Base-by-base conservation (phyloP, 92 coral and sea anemone genomes). In the Phenganax subtilis region DNA sequence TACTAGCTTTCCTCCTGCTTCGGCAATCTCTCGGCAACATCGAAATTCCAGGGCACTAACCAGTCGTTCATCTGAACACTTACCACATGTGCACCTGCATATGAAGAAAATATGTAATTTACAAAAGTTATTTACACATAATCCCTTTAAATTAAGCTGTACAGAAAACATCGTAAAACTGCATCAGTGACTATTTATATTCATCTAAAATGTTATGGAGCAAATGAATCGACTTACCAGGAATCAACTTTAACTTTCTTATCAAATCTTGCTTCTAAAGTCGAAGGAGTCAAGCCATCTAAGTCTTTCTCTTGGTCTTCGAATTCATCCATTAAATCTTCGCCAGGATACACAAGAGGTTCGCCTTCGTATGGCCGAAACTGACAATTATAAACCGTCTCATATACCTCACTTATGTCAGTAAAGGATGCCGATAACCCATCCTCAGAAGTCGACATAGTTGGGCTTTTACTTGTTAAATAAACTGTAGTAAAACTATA, bases 311-410 rank as follows among this genome's bases (percentile, higher is more conserved):
- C 65, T 59, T 59, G 3, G 2, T 59, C 65, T 14, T 59, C 65
- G 65, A 12, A 12, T 14, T 59, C 65, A 12, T 59, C 65, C 65
- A 59, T 59, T 59, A 59, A 12, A 59, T 59, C 65, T 59, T 59
- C 65, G 65, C 65, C 65, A 59, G 16, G 65, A 59, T 59, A 20
- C 3, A 59, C 65, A 59, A 59, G 65, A 12, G 65, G 65, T 59
- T 59, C 65, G 25, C 25, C 65, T 37, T 37, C 47, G 47, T 37
- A 37, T 37, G 47, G 47, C 47, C 47, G 47, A 37, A 37, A 37
- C 5, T 37, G 47, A 37, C 47, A 37, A 37, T 37, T 5, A 37
- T 37, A 37, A 37, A 37, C 47, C 47, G 47, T 37, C 47, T 37
- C 47, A 37, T 37, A 5, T 37, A 37, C 47, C 47, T 37, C 47